These are phyloP conservation scores for Styela clava DNA, from an alignment of 23 tunicate genomes.

Conservation along the genomic window DNA sequence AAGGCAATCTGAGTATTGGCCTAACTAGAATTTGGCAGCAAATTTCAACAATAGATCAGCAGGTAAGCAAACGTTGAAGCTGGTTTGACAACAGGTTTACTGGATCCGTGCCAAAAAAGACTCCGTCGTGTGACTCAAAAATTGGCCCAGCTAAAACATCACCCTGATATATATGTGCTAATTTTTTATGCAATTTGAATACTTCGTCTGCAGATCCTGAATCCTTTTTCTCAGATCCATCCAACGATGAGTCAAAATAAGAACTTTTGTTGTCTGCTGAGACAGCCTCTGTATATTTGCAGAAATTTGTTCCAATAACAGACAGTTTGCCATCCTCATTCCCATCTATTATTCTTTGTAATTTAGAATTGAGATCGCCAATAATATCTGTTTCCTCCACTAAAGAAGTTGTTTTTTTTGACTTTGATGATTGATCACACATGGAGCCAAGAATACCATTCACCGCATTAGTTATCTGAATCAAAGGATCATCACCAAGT, in stretches of 20 bases:
- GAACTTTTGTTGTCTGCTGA: not conserved
- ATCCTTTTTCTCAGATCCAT: not conserved
- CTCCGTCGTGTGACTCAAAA: not conserved
- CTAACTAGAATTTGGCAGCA: not conserved
- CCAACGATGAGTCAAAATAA: not conserved
- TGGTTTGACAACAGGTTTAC: not conserved
- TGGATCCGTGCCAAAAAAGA: not conserved
- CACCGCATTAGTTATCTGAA: not conserved
- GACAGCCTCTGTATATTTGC: not conserved
- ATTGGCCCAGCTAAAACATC: not conserved
- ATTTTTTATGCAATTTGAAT: not conserved
- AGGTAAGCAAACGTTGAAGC: not conserved
- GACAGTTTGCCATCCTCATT: not conserved
- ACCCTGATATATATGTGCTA: not conserved
- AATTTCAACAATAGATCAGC: not conserved
- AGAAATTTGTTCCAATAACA: not conserved
- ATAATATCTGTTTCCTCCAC: not conserved
- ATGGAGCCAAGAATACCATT: not conserved
- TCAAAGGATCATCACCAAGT: not conserved
- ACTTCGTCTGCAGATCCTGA: not conserved
- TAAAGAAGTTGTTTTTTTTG: not conserved
- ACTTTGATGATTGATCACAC: not conserved
- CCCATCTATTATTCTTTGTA: constrained; percentile 9
- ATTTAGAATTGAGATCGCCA: not conserved
- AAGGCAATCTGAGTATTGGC: no score